A percentile compares a stretch with the other conserved stretches of the same genome.
Conservation (phyloP, 2,888 invertebrate genomes). For the Acleris sparsana region DNA sequence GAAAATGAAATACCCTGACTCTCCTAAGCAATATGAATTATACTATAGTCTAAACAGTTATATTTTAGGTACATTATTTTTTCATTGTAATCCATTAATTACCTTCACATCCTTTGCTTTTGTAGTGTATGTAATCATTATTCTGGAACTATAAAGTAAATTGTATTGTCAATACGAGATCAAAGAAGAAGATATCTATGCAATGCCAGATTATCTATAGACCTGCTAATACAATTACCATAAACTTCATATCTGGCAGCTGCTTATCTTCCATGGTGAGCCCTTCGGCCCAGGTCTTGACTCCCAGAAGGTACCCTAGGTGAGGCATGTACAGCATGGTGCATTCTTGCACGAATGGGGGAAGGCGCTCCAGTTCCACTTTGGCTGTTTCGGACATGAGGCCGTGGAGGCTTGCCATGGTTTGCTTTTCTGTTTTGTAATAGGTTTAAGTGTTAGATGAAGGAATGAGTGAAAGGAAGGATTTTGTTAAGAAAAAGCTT, state of each 20-base stretch:
- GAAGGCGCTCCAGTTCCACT: constrained; percentile 87
- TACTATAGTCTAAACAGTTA: no score
- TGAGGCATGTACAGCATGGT: constrained; percentile 88
- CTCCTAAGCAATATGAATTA: no score
- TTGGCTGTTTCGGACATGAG: constrained; percentile 89
- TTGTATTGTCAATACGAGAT: background rate
- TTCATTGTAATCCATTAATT: no score
- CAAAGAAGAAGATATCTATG: background rate
- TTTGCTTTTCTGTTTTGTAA: constrained; percentile 84
- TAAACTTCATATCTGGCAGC: constrained; percentile 87
- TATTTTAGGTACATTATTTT: no score
- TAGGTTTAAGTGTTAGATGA: background rate
- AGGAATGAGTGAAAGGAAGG: no score
- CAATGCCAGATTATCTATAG: no score
- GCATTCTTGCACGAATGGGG: constrained; percentile 86
- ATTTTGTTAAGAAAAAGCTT: no score
- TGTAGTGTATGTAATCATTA: constrained; percentile 87
- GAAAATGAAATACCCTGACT: no score
- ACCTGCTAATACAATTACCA: constrained; percentile 70
- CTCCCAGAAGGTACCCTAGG: constrained; percentile 90
- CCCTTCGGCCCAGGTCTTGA: constrained; percentile 86
- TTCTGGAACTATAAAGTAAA: constrained; percentile 82
- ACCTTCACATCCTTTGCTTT: constrained; percentile 87
- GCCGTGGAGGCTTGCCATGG: constrained; percentile 87
- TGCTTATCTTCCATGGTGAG: constrained; percentile 82